These are phyloP conservation scores for Spodoptera frugiperda DNA, from an alignment of 1,140 invertebrate species.

Conservation along the genomic window DNA sequence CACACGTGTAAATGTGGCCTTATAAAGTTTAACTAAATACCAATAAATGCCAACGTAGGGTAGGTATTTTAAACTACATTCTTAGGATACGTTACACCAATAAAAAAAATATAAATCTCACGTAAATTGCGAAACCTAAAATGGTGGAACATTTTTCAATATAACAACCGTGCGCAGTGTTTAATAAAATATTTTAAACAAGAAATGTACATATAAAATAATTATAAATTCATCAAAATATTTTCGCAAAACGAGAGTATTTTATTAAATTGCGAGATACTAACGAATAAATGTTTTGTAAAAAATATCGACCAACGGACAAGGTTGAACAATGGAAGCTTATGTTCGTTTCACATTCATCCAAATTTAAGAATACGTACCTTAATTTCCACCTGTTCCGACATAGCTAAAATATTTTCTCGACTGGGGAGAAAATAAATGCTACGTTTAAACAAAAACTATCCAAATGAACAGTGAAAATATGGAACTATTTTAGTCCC, in stretches of 20 bases:
- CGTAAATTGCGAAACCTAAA: constrained; percentile 50
- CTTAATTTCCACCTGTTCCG: constrained; percentile 70
- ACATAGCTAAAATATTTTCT: constrained; percentile 62
- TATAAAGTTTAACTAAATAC: too few relatives aligned
- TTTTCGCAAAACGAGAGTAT: not conserved
- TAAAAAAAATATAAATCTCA: constrained; percentile 14
- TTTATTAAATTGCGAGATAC: not conserved
- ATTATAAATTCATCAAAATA: not conserved
- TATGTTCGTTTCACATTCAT: constrained; percentile 42
- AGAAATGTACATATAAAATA: not conserved
- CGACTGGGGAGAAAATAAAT: constrained; percentile 46
- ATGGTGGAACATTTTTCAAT: constrained; percentile 45
- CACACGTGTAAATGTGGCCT: too few relatives aligned
- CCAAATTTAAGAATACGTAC: constrained; percentile 59
- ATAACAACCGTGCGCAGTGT: constrained; percentile 10
- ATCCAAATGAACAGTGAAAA: constrained; percentile 25
- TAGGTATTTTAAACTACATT: too few relatives aligned
- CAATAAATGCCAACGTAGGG: not conserved
- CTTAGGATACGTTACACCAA: not conserved
- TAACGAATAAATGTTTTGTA: constrained; percentile 46
- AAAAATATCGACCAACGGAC: constrained; percentile 72
- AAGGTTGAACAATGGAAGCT: constrained; percentile 75
- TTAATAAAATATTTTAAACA: not conserved
- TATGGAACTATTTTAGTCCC: not conserved
- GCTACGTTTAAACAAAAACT: not conserved